A percentile compares a stretch with the other conserved stretches of the same genome.
Evolutionary conservation across 2,113 vertebrate genomes (phyloP).

Genomic region (Rhinolophus ferrumequinum): DNA sequence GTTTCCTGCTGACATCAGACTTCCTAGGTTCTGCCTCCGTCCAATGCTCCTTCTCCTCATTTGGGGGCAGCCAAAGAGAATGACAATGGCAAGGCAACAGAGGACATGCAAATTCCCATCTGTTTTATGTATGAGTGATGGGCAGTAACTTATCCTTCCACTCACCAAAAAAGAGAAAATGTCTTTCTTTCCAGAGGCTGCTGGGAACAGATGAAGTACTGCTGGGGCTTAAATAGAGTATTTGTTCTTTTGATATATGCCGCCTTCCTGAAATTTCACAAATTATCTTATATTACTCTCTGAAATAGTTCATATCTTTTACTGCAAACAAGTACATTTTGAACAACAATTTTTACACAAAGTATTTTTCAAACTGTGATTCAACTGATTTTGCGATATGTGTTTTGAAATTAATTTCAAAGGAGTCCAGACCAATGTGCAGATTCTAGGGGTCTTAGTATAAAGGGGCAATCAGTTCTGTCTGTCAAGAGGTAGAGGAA

Average conservation of each 20-base stretch:
- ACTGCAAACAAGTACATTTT: background rate
- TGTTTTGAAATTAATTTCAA: background rate
- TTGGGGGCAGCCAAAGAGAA: background rate
- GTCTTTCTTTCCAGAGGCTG: background rate
- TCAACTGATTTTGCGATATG: background rate
- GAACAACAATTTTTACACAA: background rate
- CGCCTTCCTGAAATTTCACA: background rate
- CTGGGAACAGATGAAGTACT: background rate
- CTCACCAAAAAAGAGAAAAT: background rate
- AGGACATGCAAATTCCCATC: background rate
- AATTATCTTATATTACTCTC: background rate
- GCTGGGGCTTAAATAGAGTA: background rate
- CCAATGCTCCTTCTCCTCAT: background rate
- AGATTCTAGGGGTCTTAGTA: background rate
- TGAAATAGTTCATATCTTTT: background rate
- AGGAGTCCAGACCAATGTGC: background rate
- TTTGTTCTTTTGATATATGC: background rate
- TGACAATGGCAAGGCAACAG: background rate
- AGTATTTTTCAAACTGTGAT: slow-evolving; percentile 24
- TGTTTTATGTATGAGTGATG: background rate
- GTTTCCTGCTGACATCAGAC: background rate
- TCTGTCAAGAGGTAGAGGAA: background rate
- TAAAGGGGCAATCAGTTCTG: background rate
- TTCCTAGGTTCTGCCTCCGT: background rate
- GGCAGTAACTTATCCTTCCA: background rate